Conservation (phyloP, 1,140 invertebrate genomes). For the Linepithema humile region DNA sequence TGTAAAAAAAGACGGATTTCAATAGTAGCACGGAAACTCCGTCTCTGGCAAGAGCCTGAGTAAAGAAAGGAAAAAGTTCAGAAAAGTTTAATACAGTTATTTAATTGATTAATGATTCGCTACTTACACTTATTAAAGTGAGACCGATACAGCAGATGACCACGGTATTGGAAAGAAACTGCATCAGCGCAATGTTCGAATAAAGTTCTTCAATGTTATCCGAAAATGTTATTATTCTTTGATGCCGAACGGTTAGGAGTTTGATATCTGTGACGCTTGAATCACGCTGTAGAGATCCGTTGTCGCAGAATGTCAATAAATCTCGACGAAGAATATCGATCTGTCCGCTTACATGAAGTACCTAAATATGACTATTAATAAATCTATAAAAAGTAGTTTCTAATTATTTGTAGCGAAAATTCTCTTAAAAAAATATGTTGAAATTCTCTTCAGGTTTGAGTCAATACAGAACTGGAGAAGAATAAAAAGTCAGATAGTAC, state of each 20-base stretch:
- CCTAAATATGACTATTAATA: constrained; percentile 31
- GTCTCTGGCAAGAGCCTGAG: neutral
- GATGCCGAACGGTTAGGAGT: constrained; percentile 27
- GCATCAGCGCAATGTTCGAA: constrained; percentile 54
- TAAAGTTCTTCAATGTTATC: constrained; percentile 56
- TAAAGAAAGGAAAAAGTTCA: neutral
- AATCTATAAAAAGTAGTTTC: neutral
- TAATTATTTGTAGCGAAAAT: neutral
- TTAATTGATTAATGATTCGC: neutral
- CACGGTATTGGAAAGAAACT: constrained; percentile 54
- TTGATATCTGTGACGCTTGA: constrained; percentile 9
- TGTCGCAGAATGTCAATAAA: neutral
- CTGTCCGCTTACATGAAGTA: constrained; percentile 57
- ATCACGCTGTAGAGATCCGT: neutral
- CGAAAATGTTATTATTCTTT: constrained; percentile 48
- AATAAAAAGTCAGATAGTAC: too few relatives aligned
- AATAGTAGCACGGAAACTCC: neutral
- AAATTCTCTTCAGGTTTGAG: neutral
- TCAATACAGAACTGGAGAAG: too few relatives aligned
- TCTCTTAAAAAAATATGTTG: neutral
- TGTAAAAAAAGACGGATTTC: constrained; percentile 49
- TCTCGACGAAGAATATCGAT: constrained; percentile 59
- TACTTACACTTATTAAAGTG: constrained; percentile 51
- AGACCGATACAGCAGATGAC: constrained; percentile 57
- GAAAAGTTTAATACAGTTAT: neutral